Conservation (phyloP, 1,140 invertebrate species). For the Mamestra configurata region DNA sequence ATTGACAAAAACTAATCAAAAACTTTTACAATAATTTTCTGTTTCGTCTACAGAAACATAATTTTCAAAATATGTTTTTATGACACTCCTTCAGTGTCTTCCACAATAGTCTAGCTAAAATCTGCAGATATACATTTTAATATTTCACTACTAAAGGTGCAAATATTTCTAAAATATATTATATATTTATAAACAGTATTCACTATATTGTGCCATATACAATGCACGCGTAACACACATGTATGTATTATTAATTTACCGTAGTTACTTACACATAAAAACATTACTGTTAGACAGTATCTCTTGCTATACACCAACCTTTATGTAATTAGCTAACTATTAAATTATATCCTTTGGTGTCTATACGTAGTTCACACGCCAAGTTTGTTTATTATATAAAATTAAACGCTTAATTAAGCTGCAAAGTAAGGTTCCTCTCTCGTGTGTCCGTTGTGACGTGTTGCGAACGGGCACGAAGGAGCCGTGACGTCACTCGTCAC, state of each 20-base stretch:
- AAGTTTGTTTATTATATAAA: conserved; percentile 59
- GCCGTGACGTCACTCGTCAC: background rate
- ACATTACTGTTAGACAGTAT: conserved; percentile 85
- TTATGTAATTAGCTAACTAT: conserved; percentile 78
- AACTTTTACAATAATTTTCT: conserved; percentile 72
- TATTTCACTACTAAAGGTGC: conserved; percentile 86
- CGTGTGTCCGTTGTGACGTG: conserved; percentile 8
- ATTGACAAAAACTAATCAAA: conserved; percentile 87
- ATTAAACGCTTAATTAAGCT: conserved; percentile 45
- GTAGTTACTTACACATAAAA: conserved; percentile 80
- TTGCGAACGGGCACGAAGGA: background rate
- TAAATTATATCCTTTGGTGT: conserved; percentile 79
- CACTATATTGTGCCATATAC: conserved; percentile 83
- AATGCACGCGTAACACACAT: conserved; percentile 83
- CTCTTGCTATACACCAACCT: conserved; percentile 80
- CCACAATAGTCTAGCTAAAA: conserved; percentile 78
- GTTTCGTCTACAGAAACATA: conserved; percentile 73
- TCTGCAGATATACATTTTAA: conserved; percentile 84
- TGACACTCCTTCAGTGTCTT: conserved; percentile 64
- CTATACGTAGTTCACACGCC: conserved; percentile 78
- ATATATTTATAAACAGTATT: conserved; percentile 83
- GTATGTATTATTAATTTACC: conserved; percentile 68
- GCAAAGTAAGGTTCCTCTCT: conserved; percentile 42
- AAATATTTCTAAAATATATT: conserved; percentile 88
- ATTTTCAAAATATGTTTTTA: conserved; percentile 62